Conservation (phyloP, 2,113 vertebrate species). For the Microtus montanus region DNA sequence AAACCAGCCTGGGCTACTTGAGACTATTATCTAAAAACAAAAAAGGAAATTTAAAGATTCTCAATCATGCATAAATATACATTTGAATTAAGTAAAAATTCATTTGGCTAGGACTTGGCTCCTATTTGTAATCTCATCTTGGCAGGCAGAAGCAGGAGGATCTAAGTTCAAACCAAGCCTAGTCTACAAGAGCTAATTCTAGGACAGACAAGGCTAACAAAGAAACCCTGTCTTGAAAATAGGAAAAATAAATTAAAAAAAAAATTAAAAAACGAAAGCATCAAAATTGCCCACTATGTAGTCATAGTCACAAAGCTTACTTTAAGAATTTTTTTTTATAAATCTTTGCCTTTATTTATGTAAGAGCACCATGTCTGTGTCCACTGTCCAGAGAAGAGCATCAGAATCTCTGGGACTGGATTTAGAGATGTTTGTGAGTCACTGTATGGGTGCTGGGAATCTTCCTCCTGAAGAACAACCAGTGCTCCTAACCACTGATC, state of each 20-base stretch:
- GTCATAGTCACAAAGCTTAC: constrained; percentile 21
- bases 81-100: constrained; percentile 14
- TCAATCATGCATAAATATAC: constrained; percentile 39
- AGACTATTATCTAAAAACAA: background rate
- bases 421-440: background rate
- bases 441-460: background rate
- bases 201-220: background rate
- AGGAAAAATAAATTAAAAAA: background rate
- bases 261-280: background rate
- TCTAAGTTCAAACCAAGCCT: background rate
- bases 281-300: background rate
- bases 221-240: background rate
- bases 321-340: constrained; percentile 17
- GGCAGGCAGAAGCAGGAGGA: background rate
- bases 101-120: background rate
- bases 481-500: background rate
- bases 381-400: background rate
- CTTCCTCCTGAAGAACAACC: background rate
- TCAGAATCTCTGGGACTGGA: background rate
- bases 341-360: background rate
- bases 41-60: background rate
- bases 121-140: background rate
- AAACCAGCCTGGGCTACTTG: background rate
- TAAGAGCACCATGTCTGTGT: background rate
- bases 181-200: background rate